phyloP scores from a whole-genome alignment of 1,140 invertebrate species.

The Elymnias hypermnestra region DNA sequence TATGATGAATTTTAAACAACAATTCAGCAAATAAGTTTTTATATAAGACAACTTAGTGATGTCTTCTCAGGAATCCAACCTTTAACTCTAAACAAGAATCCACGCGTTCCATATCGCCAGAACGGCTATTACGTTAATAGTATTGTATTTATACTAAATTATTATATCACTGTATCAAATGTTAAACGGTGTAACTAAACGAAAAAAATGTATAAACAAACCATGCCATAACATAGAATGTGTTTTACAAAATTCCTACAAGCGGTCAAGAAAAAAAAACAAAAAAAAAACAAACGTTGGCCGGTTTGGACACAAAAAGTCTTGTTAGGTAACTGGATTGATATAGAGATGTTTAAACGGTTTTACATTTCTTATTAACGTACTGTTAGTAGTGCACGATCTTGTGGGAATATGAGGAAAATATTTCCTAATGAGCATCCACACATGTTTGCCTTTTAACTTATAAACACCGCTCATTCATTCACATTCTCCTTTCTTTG shows the following conservation, averaged over 20 bases:
- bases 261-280: constrained; percentile 24
- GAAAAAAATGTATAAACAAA: constrained; percentile 17
- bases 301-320: constrained; percentile 16
- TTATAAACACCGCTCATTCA: too few relatives aligned
- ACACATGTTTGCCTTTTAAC: too few relatives aligned
- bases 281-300: constrained; percentile 10
- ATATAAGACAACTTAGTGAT: background rate
- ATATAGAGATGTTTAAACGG: constrained; percentile 25
- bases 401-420: too few relatives aligned
- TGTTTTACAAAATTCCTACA: constrained; percentile 36
- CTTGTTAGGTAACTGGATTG: constrained; percentile 27
- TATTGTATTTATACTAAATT: background rate
- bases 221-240: constrained; percentile 23
- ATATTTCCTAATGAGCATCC: too few relatives aligned
- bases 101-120: too few relatives aligned
- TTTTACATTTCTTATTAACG: background rate
- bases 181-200: constrained; percentile 3
- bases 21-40: too few relatives aligned
- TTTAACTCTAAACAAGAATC: too few relatives aligned
- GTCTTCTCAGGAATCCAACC: too few relatives aligned
- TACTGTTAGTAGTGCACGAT: too few relatives aligned
- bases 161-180: constrained; percentile 1
- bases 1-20: too few relatives aligned
- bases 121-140: background rate
- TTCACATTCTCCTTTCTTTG: too few relatives aligned